These are phyloP conservation scores for Coregonus clupeaformis DNA, from an alignment of 2,113 vertebrate genomes.

Conservation along the genomic window DNA sequence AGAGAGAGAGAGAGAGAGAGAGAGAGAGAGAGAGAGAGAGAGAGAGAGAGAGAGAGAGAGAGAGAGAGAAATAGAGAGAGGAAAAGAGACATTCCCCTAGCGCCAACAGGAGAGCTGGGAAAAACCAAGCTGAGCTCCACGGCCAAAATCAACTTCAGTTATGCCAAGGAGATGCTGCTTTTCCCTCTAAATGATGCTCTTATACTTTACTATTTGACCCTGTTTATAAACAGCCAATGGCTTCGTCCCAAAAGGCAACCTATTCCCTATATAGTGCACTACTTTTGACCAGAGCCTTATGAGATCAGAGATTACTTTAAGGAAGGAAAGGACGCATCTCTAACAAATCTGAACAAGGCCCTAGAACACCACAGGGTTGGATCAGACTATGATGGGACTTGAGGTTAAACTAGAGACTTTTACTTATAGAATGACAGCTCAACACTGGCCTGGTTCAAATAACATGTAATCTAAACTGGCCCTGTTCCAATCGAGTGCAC, in stretches of 20 bases:
- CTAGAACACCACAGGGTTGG: not conserved
- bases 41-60: not conserved
- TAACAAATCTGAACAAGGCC: too few relatives aligned
- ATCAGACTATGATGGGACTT: conserved; percentile 12
- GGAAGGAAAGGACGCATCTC: too few relatives aligned
- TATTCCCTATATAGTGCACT: too few relatives aligned
- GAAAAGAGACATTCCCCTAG: conserved; percentile 46
- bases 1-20: not conserved
- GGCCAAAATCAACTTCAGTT: conserved; percentile 63
- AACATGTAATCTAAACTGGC: too few relatives aligned
- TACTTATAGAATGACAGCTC: conserved; percentile 27
- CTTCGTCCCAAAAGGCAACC: too few relatives aligned
- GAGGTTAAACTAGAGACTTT: not conserved
- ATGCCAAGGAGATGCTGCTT: conserved; percentile 50
- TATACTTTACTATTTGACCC: conserved; percentile 35
- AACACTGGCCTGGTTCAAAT: not conserved
- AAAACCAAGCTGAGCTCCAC: conserved; percentile 41
- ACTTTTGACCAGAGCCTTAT: too few relatives aligned
- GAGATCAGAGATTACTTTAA: too few relatives aligned
- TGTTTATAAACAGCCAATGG: conserved; percentile 42
- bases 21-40: not conserved
- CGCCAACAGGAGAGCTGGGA: conserved; percentile 40
- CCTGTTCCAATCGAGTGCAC: too few relatives aligned
- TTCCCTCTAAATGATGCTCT: conserved; percentile 36
- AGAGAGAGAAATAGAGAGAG: not conserved